Evolutionary conservation across 2,888 invertebrate species (phyloP).

Genomic region (Neria commutata): DNA sequence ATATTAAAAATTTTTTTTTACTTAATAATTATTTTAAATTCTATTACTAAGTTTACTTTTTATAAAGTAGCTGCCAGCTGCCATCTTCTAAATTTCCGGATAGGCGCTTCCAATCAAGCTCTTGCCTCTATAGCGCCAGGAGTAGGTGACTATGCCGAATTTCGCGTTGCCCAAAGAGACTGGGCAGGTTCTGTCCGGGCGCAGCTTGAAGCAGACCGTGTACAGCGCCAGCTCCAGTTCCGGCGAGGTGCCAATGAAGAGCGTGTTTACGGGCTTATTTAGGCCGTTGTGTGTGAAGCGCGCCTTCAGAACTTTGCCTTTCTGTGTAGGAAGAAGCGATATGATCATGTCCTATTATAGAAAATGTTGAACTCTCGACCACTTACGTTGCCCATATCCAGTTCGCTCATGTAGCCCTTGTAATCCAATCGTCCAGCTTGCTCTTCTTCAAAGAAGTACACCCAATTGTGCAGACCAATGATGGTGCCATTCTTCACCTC

Average conservation of each 20-base stretch:
- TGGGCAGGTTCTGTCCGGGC: conserved; percentile 76
- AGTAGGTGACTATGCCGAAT: conserved; percentile 76
- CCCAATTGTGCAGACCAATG: conserved; percentile 89
- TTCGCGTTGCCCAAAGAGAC: conserved; percentile 74
- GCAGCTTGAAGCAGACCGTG: conserved; percentile 81
- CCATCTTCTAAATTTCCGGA: conserved; percentile 75
- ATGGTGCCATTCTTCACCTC: conserved; percentile 82
- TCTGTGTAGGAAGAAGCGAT: conserved; percentile 63
- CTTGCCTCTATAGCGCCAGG: conserved; percentile 76
- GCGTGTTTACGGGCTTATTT: conserved; percentile 77
- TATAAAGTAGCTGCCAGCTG: no score
- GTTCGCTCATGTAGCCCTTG: conserved; percentile 77
- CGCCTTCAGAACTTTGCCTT: conserved; percentile 75
- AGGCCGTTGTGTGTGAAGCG: conserved; percentile 74
- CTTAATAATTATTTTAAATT: no score
- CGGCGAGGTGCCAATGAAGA: conserved; percentile 87
- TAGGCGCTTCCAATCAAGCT: conserved; percentile 82
- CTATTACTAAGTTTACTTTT: no score
- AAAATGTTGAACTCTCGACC: background rate
- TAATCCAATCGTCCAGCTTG: conserved; percentile 73
- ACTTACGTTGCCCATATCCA: conserved; percentile 74
- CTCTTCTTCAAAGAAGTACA: conserved; percentile 83
- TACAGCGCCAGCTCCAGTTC: conserved; percentile 91
- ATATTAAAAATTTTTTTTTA: no score
- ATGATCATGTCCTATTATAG: background rate